Evolutionary conservation across 2,797 vertebrate genomes (phyloP), one percentile per base, ranked within the genome.

Genomic region (Scarus forsteni): DNA sequence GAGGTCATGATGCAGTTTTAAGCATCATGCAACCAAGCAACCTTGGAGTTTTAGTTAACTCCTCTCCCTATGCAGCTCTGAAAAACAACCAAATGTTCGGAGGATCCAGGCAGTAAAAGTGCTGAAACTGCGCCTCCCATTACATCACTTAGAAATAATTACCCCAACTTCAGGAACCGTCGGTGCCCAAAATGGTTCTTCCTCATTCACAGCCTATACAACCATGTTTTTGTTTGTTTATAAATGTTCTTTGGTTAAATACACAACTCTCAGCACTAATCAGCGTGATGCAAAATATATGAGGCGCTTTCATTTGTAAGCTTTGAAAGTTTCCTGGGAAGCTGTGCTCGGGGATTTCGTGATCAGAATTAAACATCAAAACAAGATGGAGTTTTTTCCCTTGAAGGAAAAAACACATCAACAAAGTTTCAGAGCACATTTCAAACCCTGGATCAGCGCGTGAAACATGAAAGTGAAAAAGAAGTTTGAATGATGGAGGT

Each of bases 401-500:
- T 27, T 12, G 35, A 64, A 50, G 70, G 36, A 66, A 78, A 83
- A 80, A 11, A 36, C 77, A 75, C 56, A 64, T 75, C 64, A 42
- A n/a, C 59, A 54, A 60, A 53, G 65, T 76, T 64, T 58, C 7
- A 40, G 19, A 68, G 44, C 62, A 16, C 7, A 34, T 58, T 56
- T 85, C 27, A 56, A 38, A 69, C 48, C 55, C 43, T 19, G 58
- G 60, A 52, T 66, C 55, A 39, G 36, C 75, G 74, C 52, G 15
- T 3, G 12, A 51, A 27, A 44, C 61, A 36, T 38, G 54, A 82
- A 84, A 68, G 59, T 36, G 69, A 69, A 40, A 63, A 40, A 61
- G 36, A 79, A 48, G 69, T 76, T 52, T 87, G 64, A 85, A 79
- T 75, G 85, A 81, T 73, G 70, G 71, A 77, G 67, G 73, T 73